phyloP scores from a whole-genome alignment of 2,113 vertebrate species.

The Apteryx mantelli region DNA sequence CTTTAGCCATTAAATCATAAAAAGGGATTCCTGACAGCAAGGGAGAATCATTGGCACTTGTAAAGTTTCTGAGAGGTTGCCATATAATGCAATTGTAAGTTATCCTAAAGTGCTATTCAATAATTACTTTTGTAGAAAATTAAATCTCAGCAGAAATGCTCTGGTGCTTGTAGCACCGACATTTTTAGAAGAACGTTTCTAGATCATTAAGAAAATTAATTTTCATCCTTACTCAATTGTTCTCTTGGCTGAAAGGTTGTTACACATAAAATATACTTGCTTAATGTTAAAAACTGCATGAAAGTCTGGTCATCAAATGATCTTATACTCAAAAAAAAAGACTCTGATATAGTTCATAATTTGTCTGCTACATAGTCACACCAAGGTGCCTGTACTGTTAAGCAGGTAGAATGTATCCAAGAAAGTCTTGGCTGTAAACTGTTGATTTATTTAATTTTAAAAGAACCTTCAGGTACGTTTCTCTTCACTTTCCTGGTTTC shows the following conservation, averaged over 20 bases:
- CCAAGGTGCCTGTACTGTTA: neutral
- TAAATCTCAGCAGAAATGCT: neutral
- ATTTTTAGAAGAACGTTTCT: neutral
- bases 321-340: neutral
- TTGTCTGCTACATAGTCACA: neutral
- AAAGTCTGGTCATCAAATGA: neutral
- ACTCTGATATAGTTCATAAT: neutral
- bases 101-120: neutral
- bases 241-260: neutral
- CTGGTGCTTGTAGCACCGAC: neutral
- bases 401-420: neutral
- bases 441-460: constrained; percentile 25
- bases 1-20: neutral
- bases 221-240: neutral
- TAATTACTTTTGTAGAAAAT: neutral
- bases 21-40: neutral
- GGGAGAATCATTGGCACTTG: neutral
- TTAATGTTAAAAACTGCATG: neutral
- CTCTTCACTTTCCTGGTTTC: neutral
- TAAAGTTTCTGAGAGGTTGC: neutral
- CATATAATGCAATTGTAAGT: neutral
- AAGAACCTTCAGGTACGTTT: neutral
- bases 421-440: neutral
- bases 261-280: neutral
- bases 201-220: neutral